Conservation (phyloP, 2,888 invertebrate species). For the Saturnia japonica region DNA sequence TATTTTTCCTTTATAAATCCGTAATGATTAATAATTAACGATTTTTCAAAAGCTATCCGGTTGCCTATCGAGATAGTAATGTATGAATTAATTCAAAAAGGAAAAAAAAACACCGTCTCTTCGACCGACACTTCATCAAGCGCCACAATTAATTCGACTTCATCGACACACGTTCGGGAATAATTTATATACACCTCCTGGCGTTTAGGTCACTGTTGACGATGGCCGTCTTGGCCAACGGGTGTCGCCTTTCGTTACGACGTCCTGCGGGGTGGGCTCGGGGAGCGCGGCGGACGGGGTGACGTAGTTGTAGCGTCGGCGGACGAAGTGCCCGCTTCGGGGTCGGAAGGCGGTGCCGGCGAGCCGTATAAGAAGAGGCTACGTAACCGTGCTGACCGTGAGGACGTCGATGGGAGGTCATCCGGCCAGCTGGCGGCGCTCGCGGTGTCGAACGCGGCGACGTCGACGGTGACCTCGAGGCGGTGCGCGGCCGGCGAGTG, state of each 20-base stretch:
- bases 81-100: background rate
- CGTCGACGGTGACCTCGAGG: constrained; percentile 65
- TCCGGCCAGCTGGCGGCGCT: constrained; percentile 63
- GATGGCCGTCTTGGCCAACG: background rate
- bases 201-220: background rate
- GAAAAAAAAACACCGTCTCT: background rate
- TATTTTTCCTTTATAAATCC: too few relatives aligned
- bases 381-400: constrained; percentile 59
- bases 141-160: background rate
- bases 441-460: constrained; percentile 54
- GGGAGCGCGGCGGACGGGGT: constrained; percentile 23
- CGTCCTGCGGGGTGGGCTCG: constrained; percentile 21
- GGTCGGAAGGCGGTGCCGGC: constrained; percentile 55
- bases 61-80: background rate
- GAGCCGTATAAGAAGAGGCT: constrained; percentile 73
- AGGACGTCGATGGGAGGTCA: constrained; percentile 61
- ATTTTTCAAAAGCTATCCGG: too few relatives aligned
- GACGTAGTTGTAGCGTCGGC: constrained; percentile 21
- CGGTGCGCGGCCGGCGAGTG: constrained; percentile 60
- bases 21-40: too few relatives aligned
- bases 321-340: constrained; percentile 49
- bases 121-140: background rate
- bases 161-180: too few relatives aligned
- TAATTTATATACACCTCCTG: background rate
- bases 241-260: constrained; percentile 4